These are phyloP conservation scores for Eilema sororculum DNA, from an alignment of 2,888 invertebrate species.

Conservation along the genomic window DNA sequence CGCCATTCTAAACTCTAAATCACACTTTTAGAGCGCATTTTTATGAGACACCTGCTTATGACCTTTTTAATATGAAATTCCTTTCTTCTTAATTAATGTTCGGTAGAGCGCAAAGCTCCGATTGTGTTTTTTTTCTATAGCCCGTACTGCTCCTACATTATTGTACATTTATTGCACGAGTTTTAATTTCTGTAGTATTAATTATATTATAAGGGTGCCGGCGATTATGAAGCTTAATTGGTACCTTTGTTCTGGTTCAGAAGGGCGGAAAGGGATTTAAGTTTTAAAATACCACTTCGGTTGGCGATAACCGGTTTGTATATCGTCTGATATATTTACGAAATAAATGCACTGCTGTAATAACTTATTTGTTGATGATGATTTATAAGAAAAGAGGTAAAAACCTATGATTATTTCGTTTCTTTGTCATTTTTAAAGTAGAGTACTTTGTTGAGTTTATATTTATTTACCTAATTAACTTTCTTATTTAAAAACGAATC, in stretches of 20 bases:
- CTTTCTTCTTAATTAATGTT: conserved; percentile 82
- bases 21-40: not conserved
- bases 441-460: too few species aligned
- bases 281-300: conserved; percentile 64
- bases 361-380: too few species aligned
- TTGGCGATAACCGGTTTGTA: conserved; percentile 56
- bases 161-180: conserved; percentile 70
- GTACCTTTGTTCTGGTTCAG: conserved; percentile 71
- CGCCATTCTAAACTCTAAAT: conserved; percentile 52
- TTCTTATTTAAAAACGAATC: too few species aligned
- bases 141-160: conserved; percentile 49
- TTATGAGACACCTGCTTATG: conserved; percentile 35
- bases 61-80: conserved; percentile 62
- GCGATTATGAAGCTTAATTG: conserved; percentile 79
- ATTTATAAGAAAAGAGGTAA: too few species aligned
- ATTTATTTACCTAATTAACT: too few species aligned
- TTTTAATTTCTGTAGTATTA: conserved; percentile 81
- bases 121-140: conserved; percentile 78
- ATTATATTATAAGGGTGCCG: conserved; percentile 79
- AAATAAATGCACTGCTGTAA: conserved; percentile 19
- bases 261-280: conserved; percentile 66
- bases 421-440: too few species aligned
- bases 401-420: too few species aligned
- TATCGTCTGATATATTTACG: conserved; percentile 44
- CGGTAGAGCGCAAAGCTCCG: conserved; percentile 77